These are phyloP conservation scores for Hemibagrus wyckioides DNA, from an alignment of 2,113 vertebrate species.

Conservation along the genomic window DNA sequence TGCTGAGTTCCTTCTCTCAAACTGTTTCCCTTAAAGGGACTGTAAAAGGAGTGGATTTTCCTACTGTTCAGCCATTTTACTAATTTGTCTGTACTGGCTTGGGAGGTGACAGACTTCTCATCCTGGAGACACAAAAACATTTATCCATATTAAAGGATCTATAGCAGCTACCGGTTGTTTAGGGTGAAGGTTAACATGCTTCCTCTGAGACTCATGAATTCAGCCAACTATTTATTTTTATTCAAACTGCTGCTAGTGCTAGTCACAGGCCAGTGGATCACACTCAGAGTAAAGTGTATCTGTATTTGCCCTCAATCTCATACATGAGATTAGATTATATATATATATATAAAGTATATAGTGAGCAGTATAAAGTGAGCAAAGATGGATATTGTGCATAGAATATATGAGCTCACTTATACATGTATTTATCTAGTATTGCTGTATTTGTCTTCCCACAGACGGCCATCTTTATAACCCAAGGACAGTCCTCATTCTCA, in stretches of 20 bases:
- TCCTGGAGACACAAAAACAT: constrained; percentile 48
- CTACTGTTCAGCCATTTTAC: constrained; percentile 72
- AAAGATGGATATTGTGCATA: too few relatives aligned
- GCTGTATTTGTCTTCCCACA: not conserved
- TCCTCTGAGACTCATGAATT: not conserved
- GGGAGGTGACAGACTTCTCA: constrained; percentile 39
- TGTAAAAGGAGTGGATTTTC: constrained; percentile 75
- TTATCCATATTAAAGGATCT: not conserved
- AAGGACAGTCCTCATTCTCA: constrained; percentile 48
- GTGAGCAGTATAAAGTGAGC: too few relatives aligned
- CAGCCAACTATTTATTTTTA: not conserved
- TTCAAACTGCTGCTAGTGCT: not conserved
- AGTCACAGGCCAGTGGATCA: not conserved
- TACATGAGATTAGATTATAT: too few relatives aligned
- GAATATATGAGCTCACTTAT: not conserved
- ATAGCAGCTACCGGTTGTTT: not conserved
- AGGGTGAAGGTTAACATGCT: not conserved
- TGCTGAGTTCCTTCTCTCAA: constrained; percentile 66
- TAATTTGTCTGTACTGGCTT: constrained; percentile 44
- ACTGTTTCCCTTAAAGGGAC: constrained; percentile 56
- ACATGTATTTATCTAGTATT: not conserved
- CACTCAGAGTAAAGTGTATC: not conserved
- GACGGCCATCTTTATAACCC: not conserved
- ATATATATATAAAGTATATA: too few relatives aligned
- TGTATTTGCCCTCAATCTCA: not conserved